Evolutionary conservation across 2,797 vertebrate species (phyloP).

Genomic region (Aratinga solstitialis): DNA sequence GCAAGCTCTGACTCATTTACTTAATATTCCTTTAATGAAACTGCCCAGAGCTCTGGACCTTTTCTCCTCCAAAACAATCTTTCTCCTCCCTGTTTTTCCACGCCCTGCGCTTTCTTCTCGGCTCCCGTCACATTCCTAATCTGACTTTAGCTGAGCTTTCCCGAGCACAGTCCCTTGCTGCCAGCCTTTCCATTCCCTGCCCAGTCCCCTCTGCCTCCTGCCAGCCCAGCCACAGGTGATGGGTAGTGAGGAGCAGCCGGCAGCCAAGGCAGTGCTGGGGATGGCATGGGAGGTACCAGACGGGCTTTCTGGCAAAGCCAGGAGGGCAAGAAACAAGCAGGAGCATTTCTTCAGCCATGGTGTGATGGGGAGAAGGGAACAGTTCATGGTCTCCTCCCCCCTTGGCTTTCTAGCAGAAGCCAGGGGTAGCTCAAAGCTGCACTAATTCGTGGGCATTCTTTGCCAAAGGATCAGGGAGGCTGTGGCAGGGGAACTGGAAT

Average conservation of each 20-base stretch:
- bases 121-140: background rate
- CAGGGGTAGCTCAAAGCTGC: background rate
- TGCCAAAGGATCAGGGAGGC: fast-evolving
- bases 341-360: fast-evolving
- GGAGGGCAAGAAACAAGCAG: background rate
- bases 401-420: background rate
- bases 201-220: fast-evolving
- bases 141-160: background rate
- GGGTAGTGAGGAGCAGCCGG: background rate
- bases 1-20: slow-evolving; percentile 65
- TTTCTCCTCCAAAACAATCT: slow-evolving; percentile 56
- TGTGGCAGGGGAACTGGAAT: background rate
- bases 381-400: fast-evolving
- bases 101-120: slow-evolving; percentile 18
- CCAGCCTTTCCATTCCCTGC: background rate
- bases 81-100: slow-evolving; percentile 47
- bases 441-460: background rate
- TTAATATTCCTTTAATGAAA: slow-evolving; percentile 68
- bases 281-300: background rate
- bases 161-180: background rate
- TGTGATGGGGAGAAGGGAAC: background rate
- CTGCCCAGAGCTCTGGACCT: slow-evolving; percentile 56
- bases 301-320: background rate
- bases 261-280: background rate
- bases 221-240: background rate